These are phyloP conservation scores for Nysson spinosus DNA, from an alignment of 2,888 invertebrate species.

Conservation along the genomic window DNA sequence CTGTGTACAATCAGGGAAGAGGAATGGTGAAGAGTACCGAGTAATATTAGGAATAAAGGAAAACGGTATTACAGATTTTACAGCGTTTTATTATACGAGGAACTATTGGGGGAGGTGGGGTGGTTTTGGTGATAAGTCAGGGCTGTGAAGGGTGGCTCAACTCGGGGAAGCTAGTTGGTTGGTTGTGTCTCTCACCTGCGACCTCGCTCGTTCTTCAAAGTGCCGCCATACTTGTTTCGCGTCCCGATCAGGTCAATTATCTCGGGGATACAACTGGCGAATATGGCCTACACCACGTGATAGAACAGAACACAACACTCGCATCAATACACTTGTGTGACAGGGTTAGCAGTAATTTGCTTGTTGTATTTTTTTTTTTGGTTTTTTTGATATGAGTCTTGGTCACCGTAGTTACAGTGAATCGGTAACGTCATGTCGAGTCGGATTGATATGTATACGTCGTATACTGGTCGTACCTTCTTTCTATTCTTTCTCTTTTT, in stretches of 20 bases:
- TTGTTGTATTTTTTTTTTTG: conserved; percentile 34
- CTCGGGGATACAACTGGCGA: conserved; percentile 99
- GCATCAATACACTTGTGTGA: conserved; percentile 76
- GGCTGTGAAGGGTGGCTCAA: conserved; percentile 78
- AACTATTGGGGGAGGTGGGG: conserved; percentile 7
- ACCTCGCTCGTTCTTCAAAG: conserved; percentile 99
- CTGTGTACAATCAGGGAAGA: too few relatives aligned
- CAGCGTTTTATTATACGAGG: conserved; percentile 30
- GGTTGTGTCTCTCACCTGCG: conserved; percentile 96
- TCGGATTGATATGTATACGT: conserved; percentile 20
- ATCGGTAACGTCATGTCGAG: conserved; percentile 27
- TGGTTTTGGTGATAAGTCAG: conserved; percentile 21
- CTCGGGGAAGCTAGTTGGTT: conserved; percentile 79
- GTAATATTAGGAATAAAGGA: conserved; percentile 80
- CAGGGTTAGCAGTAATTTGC: conserved; percentile 59
- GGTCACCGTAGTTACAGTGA: conserved; percentile 17
- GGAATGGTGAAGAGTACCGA: too few relatives aligned
- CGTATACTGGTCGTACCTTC: conserved; percentile 20
- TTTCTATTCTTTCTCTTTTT: conserved; percentile 20
- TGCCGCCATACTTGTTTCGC: conserved; percentile 99
- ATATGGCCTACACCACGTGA: conserved; percentile 92
- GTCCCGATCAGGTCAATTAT: conserved; percentile 99
- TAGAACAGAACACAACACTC: conserved; percentile 76
- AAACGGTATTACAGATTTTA: conserved; percentile 72
- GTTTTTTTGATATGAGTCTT: conserved; percentile 10